Base-by-base conservation (phyloP, 2,797 vertebrate species). In the Gadopsis marmoratus region DNA sequence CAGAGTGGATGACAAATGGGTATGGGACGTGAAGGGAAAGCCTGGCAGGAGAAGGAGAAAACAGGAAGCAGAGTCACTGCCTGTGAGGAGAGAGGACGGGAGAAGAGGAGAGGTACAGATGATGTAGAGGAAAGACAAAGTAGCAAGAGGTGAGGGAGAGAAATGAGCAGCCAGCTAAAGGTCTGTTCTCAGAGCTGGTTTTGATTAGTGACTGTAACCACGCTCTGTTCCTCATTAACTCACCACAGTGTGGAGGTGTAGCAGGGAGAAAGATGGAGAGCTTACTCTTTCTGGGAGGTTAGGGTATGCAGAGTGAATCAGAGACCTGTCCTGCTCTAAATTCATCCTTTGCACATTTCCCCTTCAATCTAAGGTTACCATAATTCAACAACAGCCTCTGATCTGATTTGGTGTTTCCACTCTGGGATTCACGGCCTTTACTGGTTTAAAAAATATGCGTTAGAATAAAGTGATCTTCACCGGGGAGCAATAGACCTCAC, bases 211-310 rank as follows among this genome's bases (percentile, higher is more conserved):
- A 71, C 83, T 92, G 81, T 72, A 87, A 86, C 89, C 85, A 60
- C 1, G 60, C 81, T 95, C 95, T 95, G 95, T 89, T 95, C 91
- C 89, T 86, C 89, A 92, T 96, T 95, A 95, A 87, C 89, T 88
- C 85, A 51, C 78, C 62, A 45, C 55, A 71, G 80, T 3, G 54
- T 84, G 82, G 84, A 86, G 78, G 78, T 81, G 86, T 62, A 86
- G 70, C 64, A 71, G 75, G 33, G 45, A 62, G 65, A 65, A 48
- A 56, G 70, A 70, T 69, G 64, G 59, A 37, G 83, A 50, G 61
- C 43, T 29, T 33, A 76, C 17, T 74, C 72, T 73, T 67, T 90
- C 68, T 74, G 65, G 54, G 61, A 79, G 71, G 58, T 69, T 66
- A 47, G 29, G 71, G 63, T 31, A 39, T 48, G 10, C 39, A 45